Evolutionary conservation across 1,140 invertebrate genomes (phyloP), one percentile per base, ranked within the genome.

Genomic region (Papilio xuthus): DNA sequence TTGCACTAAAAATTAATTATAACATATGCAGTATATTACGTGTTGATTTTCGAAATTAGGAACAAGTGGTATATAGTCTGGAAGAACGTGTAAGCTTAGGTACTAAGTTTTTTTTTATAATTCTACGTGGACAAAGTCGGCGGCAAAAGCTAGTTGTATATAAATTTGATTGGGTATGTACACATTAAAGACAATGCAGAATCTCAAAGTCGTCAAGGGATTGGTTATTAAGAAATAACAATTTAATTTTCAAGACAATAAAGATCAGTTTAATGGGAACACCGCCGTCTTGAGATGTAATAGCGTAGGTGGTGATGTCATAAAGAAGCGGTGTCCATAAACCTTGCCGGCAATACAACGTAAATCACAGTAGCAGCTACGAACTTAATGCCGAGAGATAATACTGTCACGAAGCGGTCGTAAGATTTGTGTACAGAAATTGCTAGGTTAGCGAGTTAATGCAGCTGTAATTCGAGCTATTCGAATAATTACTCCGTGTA

Each of bases 381-480:
- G 74, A 76, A 60, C 74, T 76, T 76, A 76, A 76, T 76, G 74
- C 74, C 32, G 4, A 63, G 73, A 75, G 74, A 76, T 76, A 76
- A 76, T 56, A 76, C 74, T 76, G 74, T 76, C 74, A 76, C 74
- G 74, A 76, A 60, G 74, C 53, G 74, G 74, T 76, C 28, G 74
- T 41, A 76, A 76, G 74, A 76, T 76, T 76, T 76, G 74, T 76
- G 74, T 60, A 76, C 74, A 76, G 53, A 76, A 76, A 76, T 76
- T 76, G 74, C 74, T 76, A 63, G 74, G 74, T 76, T 76, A 76
- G 74, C 74, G 74, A 76, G 53, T 76, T 76, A 76, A 76, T 76
- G 53, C 74, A 76, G 74, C 53, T 76, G 74, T 76, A 76, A 76
- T 76, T 76, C 74, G 74, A 76, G 74, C 74, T 60, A 76, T 76